phyloP scores from a whole-genome alignment of 2,113 vertebrate species.

The zebrafish (Danio rerio) region GRCz12tu NC_133184.1:19070001-19070500 shows the following conservation, averaged over 20 bases:
- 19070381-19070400: constrained; percentile 61
- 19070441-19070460: too few species aligned
- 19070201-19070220: constrained; percentile 89
- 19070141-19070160: constrained; percentile 70
- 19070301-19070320: constrained; percentile 52
- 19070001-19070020: constrained; percentile 20
- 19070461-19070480: too few species aligned
- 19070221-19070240: constrained; percentile 76
- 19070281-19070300: constrained; percentile 65
- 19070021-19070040: neutral
- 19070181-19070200: constrained; percentile 87
- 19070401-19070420: constrained; percentile 60
- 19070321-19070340: constrained; percentile 57
- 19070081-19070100: neutral
- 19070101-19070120: constrained; percentile 12
- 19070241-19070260: constrained; percentile 79
- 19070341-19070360: constrained; percentile 64
- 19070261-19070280: constrained; percentile 91
- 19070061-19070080: neutral
- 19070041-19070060: neutral
- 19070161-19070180: constrained; percentile 86
- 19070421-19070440: constrained; percentile 4
- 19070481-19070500: too few species aligned
- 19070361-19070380: constrained; percentile 67
- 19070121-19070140: constrained; percentile 66